Percentiles rank a stretch among this genome's conserved stretches.
phyloP scores from a whole-genome alignment of 2,113 vertebrate species.

The Istiophorus platypterus region DNA sequence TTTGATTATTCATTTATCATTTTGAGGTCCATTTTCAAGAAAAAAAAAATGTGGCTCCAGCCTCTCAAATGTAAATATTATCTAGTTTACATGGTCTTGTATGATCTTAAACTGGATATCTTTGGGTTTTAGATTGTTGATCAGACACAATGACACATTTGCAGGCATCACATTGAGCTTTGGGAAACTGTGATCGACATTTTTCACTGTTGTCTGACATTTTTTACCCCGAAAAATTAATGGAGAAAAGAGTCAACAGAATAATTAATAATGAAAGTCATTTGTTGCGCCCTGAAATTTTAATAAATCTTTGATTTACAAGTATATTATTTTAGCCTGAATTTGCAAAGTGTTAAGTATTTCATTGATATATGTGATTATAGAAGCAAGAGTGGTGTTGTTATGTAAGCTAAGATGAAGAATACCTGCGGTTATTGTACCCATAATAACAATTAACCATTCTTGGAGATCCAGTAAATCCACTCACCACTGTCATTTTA shows the following conservation, averaged over 20 bases:
- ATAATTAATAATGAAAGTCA: background rate
- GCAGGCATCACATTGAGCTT: no score
- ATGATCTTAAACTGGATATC: background rate
- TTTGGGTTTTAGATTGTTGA: background rate
- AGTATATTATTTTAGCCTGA: background rate
- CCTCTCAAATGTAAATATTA: no score
- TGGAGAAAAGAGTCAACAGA: background rate
- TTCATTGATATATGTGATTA: background rate
- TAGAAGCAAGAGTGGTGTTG: background rate
- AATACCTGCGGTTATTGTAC: background rate
- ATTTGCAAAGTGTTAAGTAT: background rate
- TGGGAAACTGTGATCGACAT: no score
- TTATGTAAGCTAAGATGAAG: slow-evolving; percentile 4
- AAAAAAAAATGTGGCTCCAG: no score
- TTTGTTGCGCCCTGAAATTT: background rate
- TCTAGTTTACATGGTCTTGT: background rate
- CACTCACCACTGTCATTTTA: background rate
- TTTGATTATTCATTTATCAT: no score
- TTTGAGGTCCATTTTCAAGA: no score
- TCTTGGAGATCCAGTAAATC: slow-evolving; percentile 6
- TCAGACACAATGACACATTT: background rate
- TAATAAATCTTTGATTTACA: background rate
- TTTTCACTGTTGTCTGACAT: background rate
- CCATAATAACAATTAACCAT: slow-evolving; percentile 5
- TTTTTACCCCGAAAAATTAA: background rate